Evolutionary conservation across 2,888 invertebrate species (phyloP).

Genomic region (Epistrophe grossulariae): DNA sequence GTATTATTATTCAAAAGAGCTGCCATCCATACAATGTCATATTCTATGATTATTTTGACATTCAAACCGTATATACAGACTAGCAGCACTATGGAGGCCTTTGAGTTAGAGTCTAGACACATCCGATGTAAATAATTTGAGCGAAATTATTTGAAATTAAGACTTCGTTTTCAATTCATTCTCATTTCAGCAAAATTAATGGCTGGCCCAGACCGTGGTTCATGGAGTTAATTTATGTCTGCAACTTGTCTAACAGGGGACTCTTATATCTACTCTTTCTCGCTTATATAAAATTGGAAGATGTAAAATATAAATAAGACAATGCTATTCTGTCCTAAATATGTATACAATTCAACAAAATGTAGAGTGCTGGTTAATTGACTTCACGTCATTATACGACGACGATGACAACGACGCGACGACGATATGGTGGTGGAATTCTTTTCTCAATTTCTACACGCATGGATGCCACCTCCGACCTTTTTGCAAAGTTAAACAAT

Average conservation of each 20-base stretch:
- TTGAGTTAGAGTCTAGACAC: conserved; percentile 52
- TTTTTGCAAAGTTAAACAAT: conserved; percentile 40
- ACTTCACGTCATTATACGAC: conserved; percentile 66
- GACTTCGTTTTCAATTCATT: conserved; percentile 59
- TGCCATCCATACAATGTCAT: background rate
- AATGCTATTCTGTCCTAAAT: conserved; percentile 58
- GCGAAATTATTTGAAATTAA: conserved; percentile 43
- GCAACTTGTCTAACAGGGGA: conserved; percentile 58
- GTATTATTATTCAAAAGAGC: conserved; percentile 8
- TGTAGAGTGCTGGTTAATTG: conserved; percentile 66
- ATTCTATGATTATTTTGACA: conserved; percentile 37
- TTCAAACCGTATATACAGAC: conserved; percentile 5
- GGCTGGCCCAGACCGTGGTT: conserved; percentile 63
- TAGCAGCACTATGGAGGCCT: background rate
- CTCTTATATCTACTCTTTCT: background rate
- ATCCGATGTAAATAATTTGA: conserved; percentile 40
- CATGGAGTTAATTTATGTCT: conserved; percentile 74
- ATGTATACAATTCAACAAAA: conserved; percentile 31
- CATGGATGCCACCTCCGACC: conserved; percentile 70
- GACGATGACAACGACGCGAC: background rate
- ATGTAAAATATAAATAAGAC: background rate
- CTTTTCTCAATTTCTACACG: conserved; percentile 67
- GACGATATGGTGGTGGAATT: conserved; percentile 46
- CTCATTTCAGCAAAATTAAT: conserved; percentile 59
- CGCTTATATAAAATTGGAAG: background rate